These are phyloP conservation scores for Chloroceryle amazona DNA, from an alignment of 2,797 vertebrate species.

Conservation along the genomic window DNA sequence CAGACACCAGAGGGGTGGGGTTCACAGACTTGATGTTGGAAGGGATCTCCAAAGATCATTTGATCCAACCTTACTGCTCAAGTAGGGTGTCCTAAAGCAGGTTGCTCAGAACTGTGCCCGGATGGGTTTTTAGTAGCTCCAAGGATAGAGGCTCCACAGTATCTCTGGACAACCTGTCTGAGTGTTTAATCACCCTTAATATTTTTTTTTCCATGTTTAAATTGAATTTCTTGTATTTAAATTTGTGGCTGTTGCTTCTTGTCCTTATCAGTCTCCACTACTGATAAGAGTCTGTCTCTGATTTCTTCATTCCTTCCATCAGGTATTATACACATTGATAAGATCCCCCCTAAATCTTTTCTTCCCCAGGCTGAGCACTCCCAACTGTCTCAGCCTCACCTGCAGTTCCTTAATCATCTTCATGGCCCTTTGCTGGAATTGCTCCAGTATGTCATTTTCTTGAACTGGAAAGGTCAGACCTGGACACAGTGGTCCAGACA, in stretches of 20 bases:
- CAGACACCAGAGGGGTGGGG: not conserved
- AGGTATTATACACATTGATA: not conserved
- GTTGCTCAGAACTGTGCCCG: not conserved
- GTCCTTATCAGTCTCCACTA: not conserved
- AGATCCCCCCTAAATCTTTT: not conserved
- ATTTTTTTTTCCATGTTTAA: not conserved
- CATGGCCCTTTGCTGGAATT: not conserved
- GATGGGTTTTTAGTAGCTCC: not conserved
- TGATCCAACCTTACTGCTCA: not conserved
- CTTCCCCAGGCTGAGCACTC: not conserved
- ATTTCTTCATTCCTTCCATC: not conserved
- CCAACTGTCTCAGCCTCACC: not conserved
- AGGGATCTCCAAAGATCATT: not conserved
- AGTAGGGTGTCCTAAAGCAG: not conserved
- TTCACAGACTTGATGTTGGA: not conserved
- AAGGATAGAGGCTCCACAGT: not conserved
- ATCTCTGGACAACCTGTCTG: not conserved
- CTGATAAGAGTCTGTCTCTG: not conserved
- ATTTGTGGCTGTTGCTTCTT: not conserved
- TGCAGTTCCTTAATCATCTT: not conserved
- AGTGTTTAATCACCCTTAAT: not conserved
- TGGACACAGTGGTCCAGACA: not conserved
- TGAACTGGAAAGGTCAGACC: not conserved
- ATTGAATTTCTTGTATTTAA: not conserved
- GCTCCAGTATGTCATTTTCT: not conserved